A percentile compares a stretch with the other conserved stretches of the same genome.
These are phyloP conservation scores for Caenorhabditis doughertyi DNA, from an alignment of 2,888 invertebrate genomes.

Conservation along the genomic window DNA sequence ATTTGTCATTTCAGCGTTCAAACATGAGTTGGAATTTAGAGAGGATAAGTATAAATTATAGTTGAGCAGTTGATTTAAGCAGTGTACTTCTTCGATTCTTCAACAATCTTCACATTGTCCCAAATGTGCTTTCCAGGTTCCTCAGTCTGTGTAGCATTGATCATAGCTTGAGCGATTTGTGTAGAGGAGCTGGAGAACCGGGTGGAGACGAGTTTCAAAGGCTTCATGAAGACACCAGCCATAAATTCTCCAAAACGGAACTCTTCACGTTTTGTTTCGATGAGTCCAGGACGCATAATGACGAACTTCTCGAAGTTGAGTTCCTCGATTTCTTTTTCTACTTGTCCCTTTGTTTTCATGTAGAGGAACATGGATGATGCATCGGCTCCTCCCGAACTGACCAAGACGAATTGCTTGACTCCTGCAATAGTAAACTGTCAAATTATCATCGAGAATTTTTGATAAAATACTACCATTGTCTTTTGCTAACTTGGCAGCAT, in stretches of 20 bases:
- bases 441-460: neutral
- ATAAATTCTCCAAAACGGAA: constrained; percentile 61
- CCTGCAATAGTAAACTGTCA: constrained; percentile 74
- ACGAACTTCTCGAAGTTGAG: constrained; percentile 70
- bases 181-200: constrained; percentile 61
- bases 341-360: constrained; percentile 83
- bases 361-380: constrained; percentile 84
- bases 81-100: constrained; percentile 64
- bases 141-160: constrained; percentile 53
- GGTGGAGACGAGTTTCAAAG: constrained; percentile 61
- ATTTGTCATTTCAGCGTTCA: neutral
- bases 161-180: constrained; percentile 70
- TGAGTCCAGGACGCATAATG: constrained; percentile 71
- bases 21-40: neutral
- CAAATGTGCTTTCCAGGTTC: constrained; percentile 57
- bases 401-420: constrained; percentile 84
- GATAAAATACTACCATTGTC: constrained; percentile 63
- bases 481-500: constrained; percentile 84
- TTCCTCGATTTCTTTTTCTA: constrained; percentile 68
- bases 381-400: constrained; percentile 84
- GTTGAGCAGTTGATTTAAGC: constrained; percentile 15
- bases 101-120: constrained; percentile 64
- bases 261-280: constrained; percentile 62
- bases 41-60: neutral
- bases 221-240: constrained; percentile 54